Base-by-base conservation (phyloP, 2,888 invertebrate species). In the Aricia artaxerxes region DNA sequence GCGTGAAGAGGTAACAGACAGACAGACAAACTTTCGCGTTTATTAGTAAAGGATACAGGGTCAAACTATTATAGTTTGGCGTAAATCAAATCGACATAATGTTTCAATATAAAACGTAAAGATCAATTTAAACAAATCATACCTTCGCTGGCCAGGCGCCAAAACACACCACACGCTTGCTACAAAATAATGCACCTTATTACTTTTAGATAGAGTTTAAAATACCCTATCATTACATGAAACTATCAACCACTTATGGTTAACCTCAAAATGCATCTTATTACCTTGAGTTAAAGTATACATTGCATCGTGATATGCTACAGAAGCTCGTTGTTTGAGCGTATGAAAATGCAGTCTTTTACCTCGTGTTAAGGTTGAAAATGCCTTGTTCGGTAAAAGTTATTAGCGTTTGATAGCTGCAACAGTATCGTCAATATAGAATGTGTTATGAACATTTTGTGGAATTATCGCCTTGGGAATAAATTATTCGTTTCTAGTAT, bases 51-150 rank as follows among this genome's bases (percentile, higher is more conserved):
- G 16, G 16, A 16, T 16, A 57, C 76, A 35, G 5, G 5, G 31
- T 49, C 53, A 13, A 53, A 53, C 75, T 24, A 13, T 49, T 9
- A 31, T 49, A 38, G 7, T 49, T 31, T 31, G 49, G 3, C 57
- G 73, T 73, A 78, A 73, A 78, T 73, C 73, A 78, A 57, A 73
- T 69, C 24, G 49, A 72, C 49, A 53, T 78, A 73, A 78, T 61
- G 73, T n/a, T 73, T 78, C n/a, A 61, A 61, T 78, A 78, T 78
- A 44, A 78, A 78, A 78, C 61, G 60, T 60, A 35, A 44, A 73
- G 60, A 78, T 57, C 78, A 73, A 73, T 78, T 78, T 76, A 76
- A 53, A 76, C 76, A 76, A 76, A 76, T 76, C 76, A 57, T 57
- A 76, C 76, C 53, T 57, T 57, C 35, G n/a, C 76, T 76, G 76